These are phyloP conservation scores for Cavia aperea DNA, from an alignment of 2,113 vertebrate genomes.

Conservation along the genomic window DNA sequence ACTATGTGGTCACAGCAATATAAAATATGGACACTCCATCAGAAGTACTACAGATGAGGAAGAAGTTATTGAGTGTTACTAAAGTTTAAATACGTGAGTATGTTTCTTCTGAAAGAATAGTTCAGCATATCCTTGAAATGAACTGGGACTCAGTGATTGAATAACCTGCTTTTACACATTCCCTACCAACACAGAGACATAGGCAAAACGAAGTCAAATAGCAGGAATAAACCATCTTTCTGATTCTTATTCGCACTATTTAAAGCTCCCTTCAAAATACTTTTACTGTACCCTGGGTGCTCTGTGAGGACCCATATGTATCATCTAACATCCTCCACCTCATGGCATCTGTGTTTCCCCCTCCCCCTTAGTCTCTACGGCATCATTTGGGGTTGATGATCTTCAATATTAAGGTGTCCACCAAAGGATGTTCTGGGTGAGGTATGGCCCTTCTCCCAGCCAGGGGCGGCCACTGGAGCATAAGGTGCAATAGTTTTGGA, in stretches of 20 bases:
- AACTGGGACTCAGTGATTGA: background rate
- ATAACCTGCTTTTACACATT: background rate
- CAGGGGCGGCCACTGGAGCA: background rate
- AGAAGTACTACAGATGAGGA: background rate
- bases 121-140: background rate
- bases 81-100: background rate
- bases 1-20: background rate
- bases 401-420: background rate
- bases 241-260: background rate
- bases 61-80: conserved; percentile 5
- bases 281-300: background rate
- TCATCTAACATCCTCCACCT: background rate
- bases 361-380: background rate
- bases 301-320: too few relatives aligned
- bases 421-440: background rate
- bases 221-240: background rate
- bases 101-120: background rate
- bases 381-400: background rate
- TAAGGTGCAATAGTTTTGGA: background rate
- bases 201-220: background rate
- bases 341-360: background rate
- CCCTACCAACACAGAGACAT: background rate
- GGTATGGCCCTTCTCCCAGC: background rate
- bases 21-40: background rate
- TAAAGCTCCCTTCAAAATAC: background rate